Evolutionary conservation across 1,140 invertebrate species (phyloP).

Genomic region (Pomacea maculata): DNA sequence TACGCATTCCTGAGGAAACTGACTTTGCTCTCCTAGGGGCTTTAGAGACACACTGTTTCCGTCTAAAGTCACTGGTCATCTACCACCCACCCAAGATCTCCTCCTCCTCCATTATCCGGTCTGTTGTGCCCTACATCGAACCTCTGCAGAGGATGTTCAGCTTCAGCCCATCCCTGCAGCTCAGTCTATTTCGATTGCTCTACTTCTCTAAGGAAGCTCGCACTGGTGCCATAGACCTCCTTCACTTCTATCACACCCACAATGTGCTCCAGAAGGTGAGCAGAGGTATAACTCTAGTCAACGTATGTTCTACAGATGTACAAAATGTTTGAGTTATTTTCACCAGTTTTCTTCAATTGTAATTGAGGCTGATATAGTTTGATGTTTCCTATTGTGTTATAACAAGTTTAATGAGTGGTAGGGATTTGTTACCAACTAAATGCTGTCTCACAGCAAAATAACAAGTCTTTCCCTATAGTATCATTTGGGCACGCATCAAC

Average conservation of each 20-base stretch:
- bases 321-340: too few relatives aligned
- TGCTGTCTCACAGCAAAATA: too few relatives aligned
- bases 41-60: slow-evolving; percentile 4
- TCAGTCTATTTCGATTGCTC: slow-evolving; percentile 6
- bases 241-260: slow-evolving; percentile 12
- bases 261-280: slow-evolving; percentile 18
- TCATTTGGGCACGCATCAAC: too few relatives aligned
- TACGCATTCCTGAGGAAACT: slow-evolving; percentile 8
- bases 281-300: neutral
- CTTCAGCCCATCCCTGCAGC: neutral
- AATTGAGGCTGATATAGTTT: too few relatives aligned
- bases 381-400: too few relatives aligned
- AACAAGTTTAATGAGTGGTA: too few relatives aligned
- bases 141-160: slow-evolving; percentile 13
- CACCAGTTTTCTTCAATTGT: too few relatives aligned
- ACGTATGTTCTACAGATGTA: too few relatives aligned
- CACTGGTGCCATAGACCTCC: slow-evolving; percentile 8
- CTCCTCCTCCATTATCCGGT: slow-evolving; percentile 11
- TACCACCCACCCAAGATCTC: slow-evolving; percentile 17
- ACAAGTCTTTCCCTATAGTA: too few relatives aligned
- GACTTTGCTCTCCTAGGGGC: slow-evolving; percentile 12
- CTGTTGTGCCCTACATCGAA: slow-evolving; percentile 2
- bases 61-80: slow-evolving; percentile 13
- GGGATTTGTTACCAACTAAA: too few relatives aligned
- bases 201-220: slow-evolving; percentile 11